Evolutionary conservation across 2,888 invertebrate genomes (phyloP).

Genomic region (Caenorhabditis sinica): DNA sequence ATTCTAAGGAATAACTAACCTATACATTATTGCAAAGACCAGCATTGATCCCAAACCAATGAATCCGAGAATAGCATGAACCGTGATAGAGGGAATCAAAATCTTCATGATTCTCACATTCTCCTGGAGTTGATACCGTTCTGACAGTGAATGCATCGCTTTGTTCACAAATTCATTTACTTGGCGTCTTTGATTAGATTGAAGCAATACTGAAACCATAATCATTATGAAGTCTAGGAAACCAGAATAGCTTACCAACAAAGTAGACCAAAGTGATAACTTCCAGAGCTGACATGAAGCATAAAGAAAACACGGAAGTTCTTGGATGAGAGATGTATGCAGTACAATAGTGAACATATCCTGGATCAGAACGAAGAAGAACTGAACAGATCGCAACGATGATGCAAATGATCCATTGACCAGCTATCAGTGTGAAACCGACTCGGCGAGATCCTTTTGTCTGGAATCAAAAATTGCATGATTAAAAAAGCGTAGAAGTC

Average conservation of each 20-base stretch:
- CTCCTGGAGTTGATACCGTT: conserved; percentile 75
- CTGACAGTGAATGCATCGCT: conserved; percentile 73
- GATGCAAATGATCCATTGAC: conserved; percentile 72
- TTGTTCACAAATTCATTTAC: conserved; percentile 75
- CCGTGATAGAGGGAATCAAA: conserved; percentile 73
- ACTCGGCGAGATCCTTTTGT: conserved; percentile 68
- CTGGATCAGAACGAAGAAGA: conserved; percentile 66
- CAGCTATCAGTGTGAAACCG: conserved; percentile 52
- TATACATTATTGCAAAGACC: conserved; percentile 66
- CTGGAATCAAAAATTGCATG: conserved; percentile 9
- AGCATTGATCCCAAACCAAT: conserved; percentile 70
- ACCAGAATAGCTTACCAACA: conserved; percentile 34
- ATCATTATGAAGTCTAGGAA: background rate
- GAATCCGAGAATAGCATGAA: conserved; percentile 70
- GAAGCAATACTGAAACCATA: conserved; percentile 60
- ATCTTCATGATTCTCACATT: conserved; percentile 74
- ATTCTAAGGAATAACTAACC: conserved; percentile 36
- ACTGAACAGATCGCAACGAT: conserved; percentile 63
- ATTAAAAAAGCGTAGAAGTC: too few relatives aligned
- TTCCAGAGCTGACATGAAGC: conserved; percentile 71
- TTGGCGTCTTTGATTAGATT: conserved; percentile 68
- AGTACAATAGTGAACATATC: conserved; percentile 73
- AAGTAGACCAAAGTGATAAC: conserved; percentile 68
- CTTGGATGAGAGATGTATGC: conserved; percentile 74
- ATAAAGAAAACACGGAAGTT: conserved; percentile 71